phyloP scores from a whole-genome alignment of 2,888 invertebrate genomes.

The Xylota sylvarum region DNA sequence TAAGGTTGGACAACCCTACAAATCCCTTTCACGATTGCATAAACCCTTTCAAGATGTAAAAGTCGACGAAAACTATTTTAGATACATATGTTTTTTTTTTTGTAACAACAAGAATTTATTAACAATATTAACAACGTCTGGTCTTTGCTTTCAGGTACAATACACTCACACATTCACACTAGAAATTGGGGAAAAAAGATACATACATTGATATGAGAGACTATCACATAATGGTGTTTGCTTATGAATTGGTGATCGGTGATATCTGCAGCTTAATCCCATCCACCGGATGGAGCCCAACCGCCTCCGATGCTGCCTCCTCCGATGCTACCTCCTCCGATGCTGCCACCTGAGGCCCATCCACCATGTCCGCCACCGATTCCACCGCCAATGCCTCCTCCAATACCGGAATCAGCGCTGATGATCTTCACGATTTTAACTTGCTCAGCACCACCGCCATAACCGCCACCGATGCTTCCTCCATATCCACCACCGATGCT shows the following conservation, averaged over 20 bases:
- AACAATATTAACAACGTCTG: constrained; percentile 74
- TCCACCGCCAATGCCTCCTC: constrained; percentile 66
- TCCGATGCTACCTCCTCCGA: constrained; percentile 48
- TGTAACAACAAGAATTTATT: constrained; percentile 69
- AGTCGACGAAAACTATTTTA: neutral
- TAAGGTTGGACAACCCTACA: no score
- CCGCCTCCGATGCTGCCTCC: constrained; percentile 60
- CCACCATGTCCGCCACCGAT: constrained; percentile 70
- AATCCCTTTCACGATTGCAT: neutral
- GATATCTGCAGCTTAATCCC: constrained; percentile 52
- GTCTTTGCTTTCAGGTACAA: constrained; percentile 70
- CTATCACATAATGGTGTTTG: constrained; percentile 71
- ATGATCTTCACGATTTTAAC: constrained; percentile 70
- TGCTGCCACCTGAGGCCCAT: constrained; percentile 65
- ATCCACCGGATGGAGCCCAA: constrained; percentile 61
- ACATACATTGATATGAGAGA: constrained; percentile 53
- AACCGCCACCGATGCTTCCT: constrained; percentile 62
- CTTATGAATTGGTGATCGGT: constrained; percentile 50
- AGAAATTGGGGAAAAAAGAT: constrained; percentile 11
- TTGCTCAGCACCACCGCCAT: constrained; percentile 68
- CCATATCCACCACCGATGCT: constrained; percentile 60
- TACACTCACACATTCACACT: constrained; percentile 69
- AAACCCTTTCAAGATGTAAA: neutral
- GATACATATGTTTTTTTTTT: constrained; percentile 33
- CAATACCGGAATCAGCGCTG: constrained; percentile 64